A percentile compares a stretch with the other conserved stretches of the same genome.
Conservation (phyloP, 1,140 invertebrate species). For the Eupeodes corollae region DNA sequence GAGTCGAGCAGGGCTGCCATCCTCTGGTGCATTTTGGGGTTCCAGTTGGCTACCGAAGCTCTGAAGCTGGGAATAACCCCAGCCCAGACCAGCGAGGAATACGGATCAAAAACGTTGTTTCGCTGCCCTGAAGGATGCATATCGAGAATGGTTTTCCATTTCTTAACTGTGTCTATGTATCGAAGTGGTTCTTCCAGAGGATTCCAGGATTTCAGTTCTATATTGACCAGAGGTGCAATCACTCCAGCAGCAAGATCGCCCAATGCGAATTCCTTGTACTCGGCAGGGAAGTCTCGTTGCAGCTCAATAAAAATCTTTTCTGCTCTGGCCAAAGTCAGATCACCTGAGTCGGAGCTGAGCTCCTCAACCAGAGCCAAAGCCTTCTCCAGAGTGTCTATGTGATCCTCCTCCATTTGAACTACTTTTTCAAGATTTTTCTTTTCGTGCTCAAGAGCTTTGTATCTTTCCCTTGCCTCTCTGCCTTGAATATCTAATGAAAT, state of each 20-base stretch:
- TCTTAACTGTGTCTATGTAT: slow-evolving; percentile 53
- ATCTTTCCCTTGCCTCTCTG: slow-evolving; percentile 61
- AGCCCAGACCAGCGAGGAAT: slow-evolving; percentile 77
- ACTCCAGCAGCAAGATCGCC: slow-evolving; percentile 53
- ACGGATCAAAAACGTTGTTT: slow-evolving; percentile 55
- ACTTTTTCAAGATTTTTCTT: slow-evolving; percentile 56
- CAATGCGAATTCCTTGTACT: slow-evolving; percentile 51
- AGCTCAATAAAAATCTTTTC: slow-evolving; percentile 62
- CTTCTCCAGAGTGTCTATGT: slow-evolving; percentile 61
- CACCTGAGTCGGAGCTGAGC: slow-evolving; percentile 45
- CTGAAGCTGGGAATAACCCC: slow-evolving; percentile 68
- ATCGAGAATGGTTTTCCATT: slow-evolving; percentile 60
- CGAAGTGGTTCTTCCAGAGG: slow-evolving; percentile 52
- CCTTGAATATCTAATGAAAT: slow-evolving; percentile 75
- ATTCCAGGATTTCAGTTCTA: slow-evolving; percentile 59
- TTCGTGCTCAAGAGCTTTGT: slow-evolving; percentile 70
- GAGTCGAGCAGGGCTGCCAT: slow-evolving; percentile 69
- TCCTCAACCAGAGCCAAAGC: slow-evolving; percentile 59
- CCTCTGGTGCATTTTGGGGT: slow-evolving; percentile 57
- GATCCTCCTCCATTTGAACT: slow-evolving; percentile 60
- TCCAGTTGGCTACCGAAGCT: slow-evolving; percentile 45
- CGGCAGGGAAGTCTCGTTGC: slow-evolving; percentile 42
- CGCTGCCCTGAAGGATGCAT: slow-evolving; percentile 25
- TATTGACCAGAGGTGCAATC: slow-evolving; percentile 54
- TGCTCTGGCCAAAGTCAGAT: slow-evolving; percentile 58